Evolutionary conservation across 2,888 invertebrate species (phyloP).

Genomic region (Micropterix aruncella): DNA sequence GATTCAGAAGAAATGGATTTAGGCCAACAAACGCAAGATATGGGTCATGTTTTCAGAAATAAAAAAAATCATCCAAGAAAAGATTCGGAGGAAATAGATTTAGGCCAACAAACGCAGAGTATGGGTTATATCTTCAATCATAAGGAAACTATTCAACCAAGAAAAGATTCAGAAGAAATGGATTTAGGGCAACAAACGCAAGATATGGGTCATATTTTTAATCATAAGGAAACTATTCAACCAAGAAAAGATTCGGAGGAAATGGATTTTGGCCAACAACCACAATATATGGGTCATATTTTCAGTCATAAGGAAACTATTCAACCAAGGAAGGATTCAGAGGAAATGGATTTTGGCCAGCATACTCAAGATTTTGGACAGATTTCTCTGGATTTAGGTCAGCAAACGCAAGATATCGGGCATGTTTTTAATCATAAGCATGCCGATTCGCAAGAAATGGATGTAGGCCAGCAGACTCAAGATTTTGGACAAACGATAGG

Average conservation of each 20-base stretch:
- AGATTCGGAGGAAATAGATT: slow-evolving; percentile 8
- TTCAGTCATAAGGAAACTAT: no score
- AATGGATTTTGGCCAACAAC: slow-evolving; percentile 15
- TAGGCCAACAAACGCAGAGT: slow-evolving; percentile 12
- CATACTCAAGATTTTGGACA: slow-evolving; percentile 8
- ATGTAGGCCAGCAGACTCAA: slow-evolving; percentile 9
- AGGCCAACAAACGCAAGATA: slow-evolving; percentile 14
- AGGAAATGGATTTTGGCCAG: slow-evolving; percentile 11
- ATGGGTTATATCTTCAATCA: slow-evolving; percentile 10
- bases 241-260: slow-evolving; percentile 10
- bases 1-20: slow-evolving; percentile 3
- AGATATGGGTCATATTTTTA: slow-evolving; percentile 13
- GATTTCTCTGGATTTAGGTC: slow-evolving; percentile 8
- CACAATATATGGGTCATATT: slow-evolving; percentile 13
- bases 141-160: slow-evolving; percentile 6
- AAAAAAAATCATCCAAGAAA: slow-evolving; percentile 9
- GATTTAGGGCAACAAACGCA: slow-evolving; percentile 7
- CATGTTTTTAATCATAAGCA: slow-evolving; percentile 8
- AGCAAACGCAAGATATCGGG: slow-evolving; percentile 11
- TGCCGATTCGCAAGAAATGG: slow-evolving; percentile 3
- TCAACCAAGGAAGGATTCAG: no score
- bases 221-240: slow-evolving; percentile 12
- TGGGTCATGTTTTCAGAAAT: slow-evolving; percentile 6
- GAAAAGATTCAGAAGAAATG: slow-evolving; percentile 6
- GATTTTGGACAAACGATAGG: slow-evolving; percentile 9